phyloP scores from a whole-genome alignment of 1,140 invertebrate genomes.

The Charaxes varanes region DNA sequence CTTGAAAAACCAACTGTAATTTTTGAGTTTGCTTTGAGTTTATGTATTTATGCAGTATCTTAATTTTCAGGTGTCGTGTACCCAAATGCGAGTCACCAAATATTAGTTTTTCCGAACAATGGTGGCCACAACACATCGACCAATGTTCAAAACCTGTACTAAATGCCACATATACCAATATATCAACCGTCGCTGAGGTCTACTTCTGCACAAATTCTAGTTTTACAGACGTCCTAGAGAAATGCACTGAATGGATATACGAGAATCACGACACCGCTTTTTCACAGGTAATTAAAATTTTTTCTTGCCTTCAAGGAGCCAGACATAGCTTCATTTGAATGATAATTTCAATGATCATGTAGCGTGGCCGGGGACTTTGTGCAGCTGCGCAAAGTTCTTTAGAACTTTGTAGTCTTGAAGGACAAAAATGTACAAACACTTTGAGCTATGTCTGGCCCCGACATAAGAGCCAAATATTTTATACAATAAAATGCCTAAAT shows the following conservation, averaged over 20 bases:
- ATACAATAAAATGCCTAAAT: too few species aligned
- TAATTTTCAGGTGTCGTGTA: constrained; percentile 29
- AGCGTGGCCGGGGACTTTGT: too few species aligned
- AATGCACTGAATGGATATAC: constrained; percentile 46
- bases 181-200: not conserved
- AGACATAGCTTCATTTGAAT: too few species aligned
- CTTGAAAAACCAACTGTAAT: not conserved
- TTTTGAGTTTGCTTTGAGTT: too few species aligned
- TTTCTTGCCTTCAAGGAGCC: too few species aligned
- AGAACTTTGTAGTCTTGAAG: too few species aligned
- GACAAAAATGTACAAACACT: too few species aligned
- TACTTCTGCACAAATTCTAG: constrained; percentile 29
- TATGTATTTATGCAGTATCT: not conserved
- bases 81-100: constrained; percentile 38
- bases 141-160: constrained; percentile 35
- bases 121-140: constrained; percentile 36
- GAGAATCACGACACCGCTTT: constrained; percentile 46
- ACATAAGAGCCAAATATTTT: too few species aligned
- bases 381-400: too few species aligned
- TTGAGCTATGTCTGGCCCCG: too few species aligned
- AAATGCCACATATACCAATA: constrained; percentile 5
- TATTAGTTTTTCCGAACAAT: constrained; percentile 11
- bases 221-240: constrained; percentile 27
- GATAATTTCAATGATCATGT: too few species aligned
- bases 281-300: constrained; percentile 47